Conservation (phyloP, 2,113 vertebrate genomes). For the Daphoenositta chrysoptera region DNA sequence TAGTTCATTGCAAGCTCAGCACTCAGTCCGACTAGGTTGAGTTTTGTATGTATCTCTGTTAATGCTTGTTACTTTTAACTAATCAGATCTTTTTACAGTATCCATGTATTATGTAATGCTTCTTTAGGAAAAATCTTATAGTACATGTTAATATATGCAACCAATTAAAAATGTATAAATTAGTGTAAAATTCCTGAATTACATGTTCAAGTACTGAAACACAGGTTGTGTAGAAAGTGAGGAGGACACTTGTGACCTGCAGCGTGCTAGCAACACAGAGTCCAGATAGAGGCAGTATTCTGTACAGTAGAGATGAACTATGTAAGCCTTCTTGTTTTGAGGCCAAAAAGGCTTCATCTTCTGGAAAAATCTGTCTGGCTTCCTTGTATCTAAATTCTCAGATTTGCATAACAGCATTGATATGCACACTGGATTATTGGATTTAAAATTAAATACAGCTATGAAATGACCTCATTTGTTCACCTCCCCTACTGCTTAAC, state of each 20-base stretch:
- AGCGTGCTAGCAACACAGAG: constrained; percentile 43
- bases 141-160: constrained; percentile 88
- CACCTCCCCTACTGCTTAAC: constrained; percentile 42
- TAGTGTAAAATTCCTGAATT: constrained; percentile 80
- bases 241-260: constrained; percentile 65
- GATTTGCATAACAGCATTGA: constrained; percentile 65
- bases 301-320: constrained; percentile 72
- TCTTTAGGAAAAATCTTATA: constrained; percentile 83
- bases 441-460: constrained; percentile 69
- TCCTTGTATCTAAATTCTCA: constrained; percentile 67
- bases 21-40: constrained; percentile 74
- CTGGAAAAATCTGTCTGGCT: constrained; percentile 61
- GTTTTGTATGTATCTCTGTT: constrained; percentile 84
- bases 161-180: constrained; percentile 86
- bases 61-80: constrained; percentile 94
- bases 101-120: constrained; percentile 88
- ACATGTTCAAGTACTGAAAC: constrained; percentile 75
- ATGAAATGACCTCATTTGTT: constrained; percentile 58
- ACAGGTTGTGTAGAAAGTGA: constrained; percentile 70
- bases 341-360: constrained; percentile 67
- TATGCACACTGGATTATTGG: constrained; percentile 73
- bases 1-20: constrained; percentile 75
- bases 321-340: constrained; percentile 61
- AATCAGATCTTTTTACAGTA: constrained; percentile 89
- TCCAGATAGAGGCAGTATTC: constrained; percentile 72